Conservation (phyloP, 2,113 vertebrate genomes). For the Salvator merianae region DNA sequence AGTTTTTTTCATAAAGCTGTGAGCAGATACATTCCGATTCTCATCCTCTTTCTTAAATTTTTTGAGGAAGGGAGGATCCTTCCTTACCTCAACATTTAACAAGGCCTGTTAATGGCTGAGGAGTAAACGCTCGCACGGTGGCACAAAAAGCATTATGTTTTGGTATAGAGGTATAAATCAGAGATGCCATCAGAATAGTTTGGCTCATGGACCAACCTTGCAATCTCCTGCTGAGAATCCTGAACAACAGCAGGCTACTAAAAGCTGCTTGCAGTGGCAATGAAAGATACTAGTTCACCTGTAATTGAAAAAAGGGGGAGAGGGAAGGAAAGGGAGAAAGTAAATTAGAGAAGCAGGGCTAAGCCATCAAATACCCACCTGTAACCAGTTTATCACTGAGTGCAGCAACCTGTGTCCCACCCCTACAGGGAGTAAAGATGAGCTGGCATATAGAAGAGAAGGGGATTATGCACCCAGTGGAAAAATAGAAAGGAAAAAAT, state of each 20-base stretch:
- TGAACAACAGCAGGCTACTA: conserved; percentile 9
- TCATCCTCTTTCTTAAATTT: neutral
- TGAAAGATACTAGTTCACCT: neutral
- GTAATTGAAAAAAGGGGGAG: neutral
- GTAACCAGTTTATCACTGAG: neutral
- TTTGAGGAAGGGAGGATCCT: neutral
- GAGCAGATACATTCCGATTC: neutral
- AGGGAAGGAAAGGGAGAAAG: neutral
- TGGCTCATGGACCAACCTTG: neutral
- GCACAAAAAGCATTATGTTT: neutral
- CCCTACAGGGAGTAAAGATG: neutral
- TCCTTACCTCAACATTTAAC: neutral
- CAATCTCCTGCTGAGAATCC: conserved; percentile 7
- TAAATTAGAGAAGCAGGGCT: neutral
- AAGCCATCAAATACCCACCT: neutral
- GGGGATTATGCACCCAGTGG: too few relatives aligned
- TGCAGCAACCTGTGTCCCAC: neutral
- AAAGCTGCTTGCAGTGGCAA: neutral
- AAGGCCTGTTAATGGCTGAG: neutral
- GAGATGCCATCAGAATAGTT: neutral
- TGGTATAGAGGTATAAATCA: neutral
- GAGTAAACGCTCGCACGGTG: neutral
- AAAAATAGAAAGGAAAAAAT: neutral
- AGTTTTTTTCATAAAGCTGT: neutral
- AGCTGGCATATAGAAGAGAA: neutral